Evolutionary conservation across 2,113 vertebrate genomes (phyloP).

Genomic region (Microcebus jonahi): DNA sequence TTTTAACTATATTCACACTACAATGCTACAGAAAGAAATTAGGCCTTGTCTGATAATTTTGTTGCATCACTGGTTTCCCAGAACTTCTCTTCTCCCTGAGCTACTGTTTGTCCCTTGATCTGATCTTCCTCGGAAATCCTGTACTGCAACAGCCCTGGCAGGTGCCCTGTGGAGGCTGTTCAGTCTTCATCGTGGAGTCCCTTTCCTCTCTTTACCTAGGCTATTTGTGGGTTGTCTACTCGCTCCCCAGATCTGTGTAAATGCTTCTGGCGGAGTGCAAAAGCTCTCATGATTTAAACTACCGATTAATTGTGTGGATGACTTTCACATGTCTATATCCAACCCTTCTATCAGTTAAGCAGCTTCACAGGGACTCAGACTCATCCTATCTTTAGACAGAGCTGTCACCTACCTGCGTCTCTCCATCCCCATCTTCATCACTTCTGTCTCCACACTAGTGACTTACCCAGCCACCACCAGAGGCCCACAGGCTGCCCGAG

Average conservation of each 20-base stretch:
- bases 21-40: not conserved
- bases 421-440: not conserved
- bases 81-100: not conserved
- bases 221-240: not conserved
- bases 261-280: not conserved
- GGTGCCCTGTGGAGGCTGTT: not conserved
- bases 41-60: not conserved
- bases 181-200: not conserved
- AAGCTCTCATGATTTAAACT: not conserved
- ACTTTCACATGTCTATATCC: not conserved
- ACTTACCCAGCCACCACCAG: not conserved
- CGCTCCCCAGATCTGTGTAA: not conserved
- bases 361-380: not conserved
- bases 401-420: not conserved
- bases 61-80: not conserved
- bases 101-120: not conserved
- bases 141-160: not conserved
- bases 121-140: not conserved
- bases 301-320: not conserved
- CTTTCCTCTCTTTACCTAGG: not conserved
- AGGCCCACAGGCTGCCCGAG: not conserved
- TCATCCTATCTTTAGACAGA: not conserved
- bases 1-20: not conserved
- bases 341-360: not conserved
- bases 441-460: not conserved